Evolutionary conservation across 2,797 vertebrate genomes (phyloP).

Genomic region (Diplodus sargus): DNA sequence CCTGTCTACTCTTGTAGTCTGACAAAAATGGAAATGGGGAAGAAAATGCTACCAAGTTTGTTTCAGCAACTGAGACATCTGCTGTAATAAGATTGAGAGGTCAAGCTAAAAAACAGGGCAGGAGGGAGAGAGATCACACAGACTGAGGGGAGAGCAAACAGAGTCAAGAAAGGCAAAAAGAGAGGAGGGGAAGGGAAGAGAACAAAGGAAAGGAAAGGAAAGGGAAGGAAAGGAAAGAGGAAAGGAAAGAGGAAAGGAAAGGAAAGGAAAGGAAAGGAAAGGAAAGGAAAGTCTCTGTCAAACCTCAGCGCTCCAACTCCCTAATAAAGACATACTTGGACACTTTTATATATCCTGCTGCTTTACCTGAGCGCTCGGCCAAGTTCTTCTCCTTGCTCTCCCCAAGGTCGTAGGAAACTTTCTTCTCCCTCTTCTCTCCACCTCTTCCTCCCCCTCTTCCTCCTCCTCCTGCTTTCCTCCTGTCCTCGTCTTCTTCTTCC

Average conservation of each 20-base stretch:
- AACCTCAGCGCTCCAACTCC: conserved; percentile 22
- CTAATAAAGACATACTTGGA: conserved; percentile 54
- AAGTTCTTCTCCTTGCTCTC: conserved; percentile 87
- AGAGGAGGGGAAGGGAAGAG: background rate
- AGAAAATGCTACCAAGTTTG: background rate
- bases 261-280: background rate
- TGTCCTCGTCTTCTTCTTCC: conserved; percentile 87
- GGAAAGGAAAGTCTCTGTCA: conserved; percentile 33
- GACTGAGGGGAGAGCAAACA: conserved; percentile 1
- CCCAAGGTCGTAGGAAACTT: conserved; percentile 88
- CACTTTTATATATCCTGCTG: conserved; percentile 8
- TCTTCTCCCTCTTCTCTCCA: conserved; percentile 88
- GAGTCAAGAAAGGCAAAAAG: conserved; percentile 10
- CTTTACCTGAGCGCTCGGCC: conserved; percentile 92
- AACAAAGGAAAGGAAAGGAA: conserved; percentile 14
- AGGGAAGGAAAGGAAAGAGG: background rate
- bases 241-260: conserved; percentile 6
- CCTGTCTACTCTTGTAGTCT: background rate
- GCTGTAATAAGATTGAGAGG: conserved; percentile 53
- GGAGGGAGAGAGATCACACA: conserved; percentile 26
- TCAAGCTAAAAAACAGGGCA: conserved; percentile 26
- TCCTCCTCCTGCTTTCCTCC: conserved; percentile 68
- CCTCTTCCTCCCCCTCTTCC: conserved; percentile 79
- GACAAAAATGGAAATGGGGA: background rate
- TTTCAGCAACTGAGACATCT: too few species aligned